A percentile compares a stretch with the other conserved stretches of the same genome.
Conservation (phyloP, 2,888 invertebrate genomes). For the Oxycera nigricornis region DNA sequence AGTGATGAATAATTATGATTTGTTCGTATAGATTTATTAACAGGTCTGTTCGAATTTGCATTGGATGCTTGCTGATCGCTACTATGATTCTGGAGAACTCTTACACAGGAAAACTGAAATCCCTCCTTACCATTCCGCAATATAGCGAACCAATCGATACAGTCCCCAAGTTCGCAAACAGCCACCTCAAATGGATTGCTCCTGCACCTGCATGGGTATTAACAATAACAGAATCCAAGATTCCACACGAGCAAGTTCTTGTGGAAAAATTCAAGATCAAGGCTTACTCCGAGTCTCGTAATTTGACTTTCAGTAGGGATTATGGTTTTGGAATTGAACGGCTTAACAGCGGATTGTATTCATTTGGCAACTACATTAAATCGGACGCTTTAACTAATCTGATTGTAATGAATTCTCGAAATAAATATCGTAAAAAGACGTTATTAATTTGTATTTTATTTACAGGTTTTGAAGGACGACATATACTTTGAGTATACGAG, state of each 20-base stretch:
- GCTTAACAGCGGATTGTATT: slow-evolving; percentile 53
- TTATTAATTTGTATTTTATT: neutral
- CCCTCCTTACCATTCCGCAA: slow-evolving; percentile 56
- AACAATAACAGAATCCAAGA: slow-evolving; percentile 53
- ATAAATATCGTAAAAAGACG: neutral
- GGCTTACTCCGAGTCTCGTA: slow-evolving; percentile 54
- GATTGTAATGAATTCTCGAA: slow-evolving; percentile 51
- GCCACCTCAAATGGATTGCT: slow-evolving; percentile 58
- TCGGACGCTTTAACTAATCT: slow-evolving; percentile 53
- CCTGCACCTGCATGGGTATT: slow-evolving; percentile 57
- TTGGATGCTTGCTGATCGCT: slow-evolving; percentile 55
- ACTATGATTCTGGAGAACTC: slow-evolving; percentile 59
- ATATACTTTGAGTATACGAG: slow-evolving; percentile 59
- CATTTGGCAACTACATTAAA: slow-evolving; percentile 55
- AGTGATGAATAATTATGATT: too few relatives aligned
- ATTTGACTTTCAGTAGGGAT: slow-evolving; percentile 53
- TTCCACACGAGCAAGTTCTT: slow-evolving; percentile 55
- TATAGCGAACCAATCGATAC: slow-evolving; percentile 56
- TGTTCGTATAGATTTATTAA: slow-evolving; percentile 53
- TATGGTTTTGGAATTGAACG: slow-evolving; percentile 59
- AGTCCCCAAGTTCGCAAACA: slow-evolving; percentile 54
- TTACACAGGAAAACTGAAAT: slow-evolving; percentile 59
- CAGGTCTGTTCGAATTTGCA: slow-evolving; percentile 54
- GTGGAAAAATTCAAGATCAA: slow-evolving; percentile 54
- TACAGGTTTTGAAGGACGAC: slow-evolving; percentile 56